These are phyloP conservation scores for Cenopis cana DNA, from an alignment of 2,888 invertebrate genomes.

Conservation along the genomic window DNA sequence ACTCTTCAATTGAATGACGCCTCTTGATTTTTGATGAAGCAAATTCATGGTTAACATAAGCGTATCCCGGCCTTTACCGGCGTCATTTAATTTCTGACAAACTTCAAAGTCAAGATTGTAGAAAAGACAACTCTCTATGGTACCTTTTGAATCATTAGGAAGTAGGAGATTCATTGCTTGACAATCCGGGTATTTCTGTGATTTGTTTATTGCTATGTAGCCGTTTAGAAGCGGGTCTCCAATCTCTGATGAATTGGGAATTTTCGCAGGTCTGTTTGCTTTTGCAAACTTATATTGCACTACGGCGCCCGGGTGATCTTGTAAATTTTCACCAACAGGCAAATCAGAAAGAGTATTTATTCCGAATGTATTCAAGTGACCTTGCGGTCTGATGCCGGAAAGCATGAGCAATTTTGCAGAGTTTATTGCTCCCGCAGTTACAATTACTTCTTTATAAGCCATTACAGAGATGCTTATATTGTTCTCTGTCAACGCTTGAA, in stretches of 20 bases:
- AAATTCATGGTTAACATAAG: constrained; percentile 45
- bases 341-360: constrained; percentile 61
- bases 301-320: constrained; percentile 61
- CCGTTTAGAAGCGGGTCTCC: constrained; percentile 50
- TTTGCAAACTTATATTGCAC: constrained; percentile 12
- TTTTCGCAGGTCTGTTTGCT: constrained; percentile 37
- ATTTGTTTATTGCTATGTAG: constrained; percentile 84
- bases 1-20: constrained; percentile 82
- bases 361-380: constrained; percentile 56
- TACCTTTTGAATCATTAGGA: constrained; percentile 46
- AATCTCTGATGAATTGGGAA: neutral
- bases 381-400: constrained; percentile 70
- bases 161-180: constrained; percentile 50
- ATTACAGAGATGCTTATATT: constrained; percentile 44
- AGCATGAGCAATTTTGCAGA: constrained; percentile 69
- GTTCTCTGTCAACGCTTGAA: neutral
- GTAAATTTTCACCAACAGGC: constrained; percentile 71
- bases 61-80: constrained; percentile 46
- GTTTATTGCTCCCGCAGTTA: constrained; percentile 68
- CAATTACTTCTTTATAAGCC: constrained; percentile 68
- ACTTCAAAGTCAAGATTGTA: constrained; percentile 50
- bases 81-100: constrained; percentile 49
- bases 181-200: constrained; percentile 73
- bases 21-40: constrained; percentile 77
- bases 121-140: constrained; percentile 47